Evolutionary conservation across 1,140 invertebrate genomes (phyloP), one percentile per base, ranked within the genome.

Genomic region (Popillia japonica): DNA sequence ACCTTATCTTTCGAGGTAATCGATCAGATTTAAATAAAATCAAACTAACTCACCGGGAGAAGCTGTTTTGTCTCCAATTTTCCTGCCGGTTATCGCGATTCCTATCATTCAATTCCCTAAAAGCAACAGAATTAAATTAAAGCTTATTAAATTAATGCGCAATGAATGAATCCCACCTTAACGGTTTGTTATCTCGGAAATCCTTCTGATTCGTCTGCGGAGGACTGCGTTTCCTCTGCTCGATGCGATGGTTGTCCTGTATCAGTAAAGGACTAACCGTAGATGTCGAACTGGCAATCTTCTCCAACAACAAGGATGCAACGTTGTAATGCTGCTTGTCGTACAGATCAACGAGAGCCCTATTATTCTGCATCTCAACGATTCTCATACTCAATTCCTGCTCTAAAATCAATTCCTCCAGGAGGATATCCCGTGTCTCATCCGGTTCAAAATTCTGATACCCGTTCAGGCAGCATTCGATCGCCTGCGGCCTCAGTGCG

Each of bases 401-500:
- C 41, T 89, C 88, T 3, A 89, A 81, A 3, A 88, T 86, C 6
- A 89, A 78, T 61, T 81, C 81, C 81, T 90, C 89, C 75, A 91
- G 87, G 27, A 86, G 81, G 41, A 83, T 84, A 34, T 86, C 83
- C 4, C 88, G 59, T 77, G 87, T 85, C 17, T 83, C 77, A 80
- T 85, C 85, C 0, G 80, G 64, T n/a, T 81, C 78, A 78, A 86
- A 83, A 11, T 86, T 86, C 78, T 90, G 87, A 79, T 89, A 90
- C 23, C 89, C 90, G 78, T 87, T 88, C 2, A 94, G 85, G 34
- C 90, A 89, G 87, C 96, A 96, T 83, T 91, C 91, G 80, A 96
- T 89, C 0, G 94, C 95, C 86, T 95, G 94, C 0, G 92, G 90
- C 40, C 90, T 90, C 61, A 94, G 85, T 64, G 87, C 85, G 23